Percentiles rank a stretch among this genome's conserved stretches.
phyloP scores from a whole-genome alignment of 1,140 invertebrate species.

The Ganaspis sp. region DNA sequence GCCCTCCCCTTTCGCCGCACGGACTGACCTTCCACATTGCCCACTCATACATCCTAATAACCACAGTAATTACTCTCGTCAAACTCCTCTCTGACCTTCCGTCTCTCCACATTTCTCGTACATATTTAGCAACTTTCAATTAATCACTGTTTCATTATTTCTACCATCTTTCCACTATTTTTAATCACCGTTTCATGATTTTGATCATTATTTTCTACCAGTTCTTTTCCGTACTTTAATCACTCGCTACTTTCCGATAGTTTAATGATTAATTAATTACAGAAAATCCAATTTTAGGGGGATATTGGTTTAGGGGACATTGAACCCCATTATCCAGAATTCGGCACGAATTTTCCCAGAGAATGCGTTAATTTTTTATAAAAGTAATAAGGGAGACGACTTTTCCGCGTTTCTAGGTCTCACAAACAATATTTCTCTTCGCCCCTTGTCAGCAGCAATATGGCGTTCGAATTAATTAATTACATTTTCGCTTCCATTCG shows the following conservation, averaged over 20 bases:
- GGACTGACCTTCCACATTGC: conserved; percentile 7
- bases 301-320: too few species aligned
- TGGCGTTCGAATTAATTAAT: conserved; percentile 73
- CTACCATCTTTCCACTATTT: too few species aligned
- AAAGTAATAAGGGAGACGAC: conserved; percentile 2
- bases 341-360: not conserved
- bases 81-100: not conserved
- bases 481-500: conserved; percentile 61
- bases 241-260: too few species aligned
- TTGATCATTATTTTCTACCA: too few species aligned
- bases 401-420: conserved; percentile 30
- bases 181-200: too few species aligned
- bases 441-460: conserved; percentile 64
- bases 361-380: conserved; percentile 8
- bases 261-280: too few species aligned
- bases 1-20: conserved; percentile 29
- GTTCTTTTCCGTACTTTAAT: too few species aligned
- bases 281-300: not conserved
- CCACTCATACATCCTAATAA: not conserved
- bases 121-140: not conserved
- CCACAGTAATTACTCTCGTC: not conserved
- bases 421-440: conserved; percentile 64
- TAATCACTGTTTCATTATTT: not conserved
- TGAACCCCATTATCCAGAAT: not conserved
- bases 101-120: not conserved